These are phyloP conservation scores for Blastobasis adustella DNA, from an alignment of 2,888 invertebrate genomes.

Conservation along the genomic window DNA sequence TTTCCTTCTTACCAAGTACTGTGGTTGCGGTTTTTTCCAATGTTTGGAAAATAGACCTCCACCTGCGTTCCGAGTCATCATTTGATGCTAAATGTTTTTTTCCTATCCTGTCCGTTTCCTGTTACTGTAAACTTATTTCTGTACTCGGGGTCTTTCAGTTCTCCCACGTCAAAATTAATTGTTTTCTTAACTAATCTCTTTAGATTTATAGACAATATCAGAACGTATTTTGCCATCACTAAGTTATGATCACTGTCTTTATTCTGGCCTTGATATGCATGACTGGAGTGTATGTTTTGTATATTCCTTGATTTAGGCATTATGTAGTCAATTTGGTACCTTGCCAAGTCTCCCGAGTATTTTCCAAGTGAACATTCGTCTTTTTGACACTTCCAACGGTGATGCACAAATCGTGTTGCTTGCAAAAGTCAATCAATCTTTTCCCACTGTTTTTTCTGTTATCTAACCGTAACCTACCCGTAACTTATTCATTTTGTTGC, in stretches of 20 bases:
- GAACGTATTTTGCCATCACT: background rate
- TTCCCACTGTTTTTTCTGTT: background rate
- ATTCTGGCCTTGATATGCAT: background rate
- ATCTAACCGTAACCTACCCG: too few relatives aligned
- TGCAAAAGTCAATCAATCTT: background rate
- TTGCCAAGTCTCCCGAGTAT: background rate
- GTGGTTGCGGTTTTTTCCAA: background rate
- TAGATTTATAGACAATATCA: background rate
- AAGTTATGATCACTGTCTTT: background rate
- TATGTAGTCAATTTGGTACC: background rate
- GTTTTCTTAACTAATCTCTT: background rate
- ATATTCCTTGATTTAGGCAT: background rate
- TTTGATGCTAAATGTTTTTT: background rate
- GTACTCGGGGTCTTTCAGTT: background rate
- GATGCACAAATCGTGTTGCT: background rate
- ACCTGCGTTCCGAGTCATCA: background rate
- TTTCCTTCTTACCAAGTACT: too few relatives aligned
- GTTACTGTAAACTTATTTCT: background rate
- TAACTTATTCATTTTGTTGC: too few relatives aligned
- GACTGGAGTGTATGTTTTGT: background rate
- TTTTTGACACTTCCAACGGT: background rate
- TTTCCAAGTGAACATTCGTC: background rate
- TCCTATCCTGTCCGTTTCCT: background rate
- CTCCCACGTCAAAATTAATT: background rate
- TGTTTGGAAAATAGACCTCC: background rate